Evolutionary conservation across 2,888 invertebrate species (phyloP).

Genomic region (Coelinius sp.): DNA sequence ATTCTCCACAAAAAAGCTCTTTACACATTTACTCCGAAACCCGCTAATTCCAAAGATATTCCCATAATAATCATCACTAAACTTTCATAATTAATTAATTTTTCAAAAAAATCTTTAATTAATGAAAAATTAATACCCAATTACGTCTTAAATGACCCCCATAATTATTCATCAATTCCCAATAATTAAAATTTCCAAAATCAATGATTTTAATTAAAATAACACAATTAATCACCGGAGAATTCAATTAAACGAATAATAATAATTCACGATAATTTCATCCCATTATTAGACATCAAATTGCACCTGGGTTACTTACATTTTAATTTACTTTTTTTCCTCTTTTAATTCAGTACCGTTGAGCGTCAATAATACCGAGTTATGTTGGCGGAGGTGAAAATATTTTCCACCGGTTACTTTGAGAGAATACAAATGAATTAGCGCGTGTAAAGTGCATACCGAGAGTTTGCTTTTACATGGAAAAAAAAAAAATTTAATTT

Average conservation of each 20-base stretch:
- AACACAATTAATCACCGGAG: neutral
- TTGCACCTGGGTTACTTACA: neutral
- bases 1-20: too few species aligned
- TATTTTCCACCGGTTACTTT: constrained; percentile 25
- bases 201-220: neutral
- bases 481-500: too few species aligned
- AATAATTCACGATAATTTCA: neutral
- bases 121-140: too few species aligned
- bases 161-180: too few species aligned
- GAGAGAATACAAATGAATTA: constrained; percentile 29
- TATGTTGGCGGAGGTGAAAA: constrained; percentile 19
- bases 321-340: neutral
- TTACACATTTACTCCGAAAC: too few species aligned
- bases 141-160: too few species aligned
- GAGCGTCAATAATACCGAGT: constrained; percentile 14
- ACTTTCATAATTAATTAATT: too few species aligned
- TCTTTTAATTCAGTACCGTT: neutral
- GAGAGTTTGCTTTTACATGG: constrained; percentile 1
- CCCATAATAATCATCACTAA: too few species aligned
- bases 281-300: neutral
- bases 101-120: too few species aligned
- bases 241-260: neutral
- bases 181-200: neutral
- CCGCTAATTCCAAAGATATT: too few species aligned
- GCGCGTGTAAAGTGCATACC: constrained; percentile 22